Evolutionary conservation across 2,888 invertebrate species (phyloP).

Genomic region (Agrochola macilenta): DNA sequence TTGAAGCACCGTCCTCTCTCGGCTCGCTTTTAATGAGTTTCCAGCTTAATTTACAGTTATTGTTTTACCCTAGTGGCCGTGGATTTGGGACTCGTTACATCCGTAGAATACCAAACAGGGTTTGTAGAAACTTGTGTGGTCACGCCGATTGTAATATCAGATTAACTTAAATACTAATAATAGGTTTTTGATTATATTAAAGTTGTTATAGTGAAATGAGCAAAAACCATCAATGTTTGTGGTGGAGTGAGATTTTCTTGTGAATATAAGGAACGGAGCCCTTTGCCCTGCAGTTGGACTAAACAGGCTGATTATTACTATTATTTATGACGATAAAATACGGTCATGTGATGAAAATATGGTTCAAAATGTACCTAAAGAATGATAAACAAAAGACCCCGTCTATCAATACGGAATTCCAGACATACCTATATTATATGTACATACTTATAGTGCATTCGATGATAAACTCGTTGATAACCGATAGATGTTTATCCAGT

Average conservation of each 20-base stretch:
- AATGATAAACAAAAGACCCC: slow-evolving; percentile 7
- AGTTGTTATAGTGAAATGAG: slow-evolving; percentile 1
- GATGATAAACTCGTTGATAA: slow-evolving; percentile 42
- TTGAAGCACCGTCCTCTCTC: slow-evolving; percentile 67
- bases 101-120: slow-evolving; percentile 77
- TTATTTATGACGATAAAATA: not conserved
- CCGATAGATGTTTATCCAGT: slow-evolving; percentile 36
- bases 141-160: slow-evolving; percentile 70
- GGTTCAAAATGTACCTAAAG: not conserved
- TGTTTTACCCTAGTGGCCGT: slow-evolving; percentile 83
- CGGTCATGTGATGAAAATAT: not conserved
- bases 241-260: not conserved
- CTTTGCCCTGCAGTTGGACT: not conserved
- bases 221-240: not conserved
- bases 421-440: slow-evolving; percentile 4
- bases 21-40: slow-evolving; percentile 86
- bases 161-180: slow-evolving; percentile 65
- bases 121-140: slow-evolving; percentile 73
- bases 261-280: not conserved
- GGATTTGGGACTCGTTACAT: slow-evolving; percentile 79
- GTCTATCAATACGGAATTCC: slow-evolving; percentile 38
- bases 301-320: not conserved
- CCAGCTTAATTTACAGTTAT: slow-evolving; percentile 88
- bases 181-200: slow-evolving; percentile 36
- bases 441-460: not conserved